Evolutionary conservation across 2,113 vertebrate genomes (phyloP).

Genomic region (Cheilinus undulatus): DNA sequence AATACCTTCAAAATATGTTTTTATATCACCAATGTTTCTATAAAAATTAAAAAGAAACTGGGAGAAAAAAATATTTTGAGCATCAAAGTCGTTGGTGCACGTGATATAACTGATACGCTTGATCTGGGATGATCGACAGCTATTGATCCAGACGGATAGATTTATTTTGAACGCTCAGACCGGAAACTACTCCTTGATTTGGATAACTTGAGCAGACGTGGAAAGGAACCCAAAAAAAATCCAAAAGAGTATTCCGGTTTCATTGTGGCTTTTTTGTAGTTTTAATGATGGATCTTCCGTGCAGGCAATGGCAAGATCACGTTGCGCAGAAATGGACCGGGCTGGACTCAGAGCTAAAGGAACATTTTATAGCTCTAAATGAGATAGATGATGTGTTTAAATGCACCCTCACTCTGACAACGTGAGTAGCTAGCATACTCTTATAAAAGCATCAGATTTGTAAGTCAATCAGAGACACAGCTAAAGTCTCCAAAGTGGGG

Average conservation of each 20-base stretch:
- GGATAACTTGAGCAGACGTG: accelerated
- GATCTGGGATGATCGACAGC: too few relatives aligned
- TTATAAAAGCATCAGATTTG: too few relatives aligned
- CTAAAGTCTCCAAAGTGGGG: too few relatives aligned
- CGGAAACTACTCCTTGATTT: not conserved
- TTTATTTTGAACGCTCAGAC: constrained; percentile 40
- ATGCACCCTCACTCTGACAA: constrained; percentile 54
- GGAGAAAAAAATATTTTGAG: too few relatives aligned
- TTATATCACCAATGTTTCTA: not conserved
- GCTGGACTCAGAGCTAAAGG: constrained; percentile 55
- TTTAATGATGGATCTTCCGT: constrained; percentile 79
- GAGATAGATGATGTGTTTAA: constrained; percentile 78
- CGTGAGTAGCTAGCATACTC: constrained; percentile 76
- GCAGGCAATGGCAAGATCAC: constrained; percentile 75
- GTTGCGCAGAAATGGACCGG: constrained; percentile 77
- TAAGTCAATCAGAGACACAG: too few relatives aligned
- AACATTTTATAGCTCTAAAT: constrained; percentile 59
- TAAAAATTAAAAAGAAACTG: not conserved
- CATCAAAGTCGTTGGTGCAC: too few relatives aligned
- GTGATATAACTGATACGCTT: too few relatives aligned
- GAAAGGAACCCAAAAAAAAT: constrained; percentile 26
- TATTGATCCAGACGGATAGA: accelerated
- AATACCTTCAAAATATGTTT: constrained; percentile 48
- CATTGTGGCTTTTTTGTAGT: too few relatives aligned
- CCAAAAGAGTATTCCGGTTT: not conserved